Evolutionary conservation across 2,113 vertebrate species (phyloP).

Genomic region (Hydropotes inermis): DNA sequence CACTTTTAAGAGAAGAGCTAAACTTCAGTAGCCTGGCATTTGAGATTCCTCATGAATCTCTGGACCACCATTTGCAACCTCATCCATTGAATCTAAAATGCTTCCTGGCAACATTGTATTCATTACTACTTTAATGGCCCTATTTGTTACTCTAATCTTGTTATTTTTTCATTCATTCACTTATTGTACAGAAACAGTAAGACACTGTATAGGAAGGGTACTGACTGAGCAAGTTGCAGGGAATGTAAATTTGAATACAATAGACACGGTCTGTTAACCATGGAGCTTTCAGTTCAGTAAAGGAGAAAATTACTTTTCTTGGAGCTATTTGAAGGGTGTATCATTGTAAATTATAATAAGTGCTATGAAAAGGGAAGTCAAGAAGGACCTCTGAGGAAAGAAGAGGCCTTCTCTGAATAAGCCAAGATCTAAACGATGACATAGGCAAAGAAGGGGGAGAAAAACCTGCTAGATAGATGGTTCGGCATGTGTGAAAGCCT

Average conservation of each 20-base stretch:
- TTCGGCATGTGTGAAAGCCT: background rate
- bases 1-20: background rate
- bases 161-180: background rate
- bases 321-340: background rate
- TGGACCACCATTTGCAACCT: background rate
- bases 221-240: background rate
- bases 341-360: background rate
- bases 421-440: background rate
- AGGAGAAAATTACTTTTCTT: background rate
- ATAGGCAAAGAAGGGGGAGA: background rate
- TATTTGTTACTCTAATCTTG: background rate
- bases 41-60: background rate
- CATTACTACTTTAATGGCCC: background rate
- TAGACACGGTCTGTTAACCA: background rate
- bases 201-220: background rate
- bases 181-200: background rate
- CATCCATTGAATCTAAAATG: background rate
- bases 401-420: background rate
- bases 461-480: background rate
- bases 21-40: background rate
- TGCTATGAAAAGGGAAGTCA: background rate
- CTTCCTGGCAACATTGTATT: background rate
- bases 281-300: background rate
- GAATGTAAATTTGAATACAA: background rate
- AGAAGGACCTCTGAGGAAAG: background rate